These are phyloP conservation scores for Corapipo altera DNA, from an alignment of 2,113 vertebrate genomes.

Conservation along the genomic window DNA sequence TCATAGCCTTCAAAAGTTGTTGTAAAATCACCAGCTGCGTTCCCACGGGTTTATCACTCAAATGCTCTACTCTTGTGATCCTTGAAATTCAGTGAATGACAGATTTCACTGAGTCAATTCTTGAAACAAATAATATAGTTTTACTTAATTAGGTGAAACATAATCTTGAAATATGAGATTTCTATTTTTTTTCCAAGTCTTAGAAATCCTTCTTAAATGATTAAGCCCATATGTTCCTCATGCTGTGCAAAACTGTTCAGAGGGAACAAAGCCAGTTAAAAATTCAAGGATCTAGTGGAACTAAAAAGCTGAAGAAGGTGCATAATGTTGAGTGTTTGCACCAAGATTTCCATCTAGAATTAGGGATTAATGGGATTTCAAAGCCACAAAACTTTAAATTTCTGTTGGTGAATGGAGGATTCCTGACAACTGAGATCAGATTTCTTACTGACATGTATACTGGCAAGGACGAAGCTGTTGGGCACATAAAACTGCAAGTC, in stretches of 20 bases:
- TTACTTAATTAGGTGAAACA: conserved; percentile 29
- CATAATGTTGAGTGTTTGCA: not conserved
- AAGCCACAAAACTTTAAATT: not conserved
- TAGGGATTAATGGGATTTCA: not conserved
- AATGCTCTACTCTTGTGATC: not conserved
- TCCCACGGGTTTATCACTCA: not conserved
- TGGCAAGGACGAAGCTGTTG: not conserved
- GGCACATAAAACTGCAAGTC: not conserved
- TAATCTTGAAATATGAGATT: not conserved
- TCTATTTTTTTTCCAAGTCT: not conserved
- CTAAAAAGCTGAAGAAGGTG: not conserved
- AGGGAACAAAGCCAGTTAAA: not conserved
- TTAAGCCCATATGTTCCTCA: not conserved
- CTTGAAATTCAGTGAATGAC: not conserved
- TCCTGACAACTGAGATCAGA: not conserved
- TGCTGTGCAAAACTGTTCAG: not conserved
- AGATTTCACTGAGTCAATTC: not conserved
- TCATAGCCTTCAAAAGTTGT: not conserved
- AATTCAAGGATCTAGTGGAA: not conserved
- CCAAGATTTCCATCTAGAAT: not conserved
- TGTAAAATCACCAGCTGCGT: conserved; percentile 29
- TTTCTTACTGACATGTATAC: not conserved
- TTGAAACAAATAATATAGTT: not conserved
- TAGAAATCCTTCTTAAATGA: not conserved
- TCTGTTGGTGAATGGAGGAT: not conserved